Percentiles rank a stretch among this genome's conserved stretches.
Conservation (phyloP, 1,140 invertebrate genomes). For the Cyrtorhinus lividipennis region DNA sequence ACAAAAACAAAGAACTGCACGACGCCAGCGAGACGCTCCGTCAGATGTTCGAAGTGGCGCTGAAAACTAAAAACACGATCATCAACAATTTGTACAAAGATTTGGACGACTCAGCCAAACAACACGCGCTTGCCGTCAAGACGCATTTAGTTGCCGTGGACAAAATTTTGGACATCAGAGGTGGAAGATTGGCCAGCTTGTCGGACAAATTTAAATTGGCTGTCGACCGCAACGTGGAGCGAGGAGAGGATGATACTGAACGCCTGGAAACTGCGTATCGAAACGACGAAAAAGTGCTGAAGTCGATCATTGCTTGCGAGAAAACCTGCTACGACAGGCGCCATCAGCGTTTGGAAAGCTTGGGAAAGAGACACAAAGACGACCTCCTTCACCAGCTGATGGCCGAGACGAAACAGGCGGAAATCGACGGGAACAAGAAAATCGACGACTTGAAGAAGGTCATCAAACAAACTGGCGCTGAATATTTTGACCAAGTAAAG, state of each 20-base stretch:
- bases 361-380: not conserved
- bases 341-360: constrained; percentile 16
- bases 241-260: not conserved
- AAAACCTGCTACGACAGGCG: constrained; percentile 22
- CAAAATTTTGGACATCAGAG: constrained; percentile 36
- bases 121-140: constrained; percentile 49
- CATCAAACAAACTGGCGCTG: constrained; percentile 19
- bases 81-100: constrained; percentile 45
- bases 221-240: not conserved
- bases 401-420: constrained; percentile 21
- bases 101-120: constrained; percentile 47
- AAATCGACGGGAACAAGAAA: constrained; percentile 16
- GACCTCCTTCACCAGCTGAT: constrained; percentile 19
- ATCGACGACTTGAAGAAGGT: constrained; percentile 17
- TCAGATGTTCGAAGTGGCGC: constrained; percentile 39
- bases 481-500: constrained; percentile 29
- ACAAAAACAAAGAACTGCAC: constrained; percentile 56
- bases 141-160: constrained; percentile 51
- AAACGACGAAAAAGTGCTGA: constrained; percentile 18
- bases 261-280: not conserved
- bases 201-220: constrained; percentile 14
- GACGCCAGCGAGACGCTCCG: constrained; percentile 45
- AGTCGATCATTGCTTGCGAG: constrained; percentile 27
- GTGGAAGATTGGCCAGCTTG: not conserved
- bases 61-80: constrained; percentile 48